Conservation (phyloP, 2,888 invertebrate genomes). For the Drosophila merina region DNA sequence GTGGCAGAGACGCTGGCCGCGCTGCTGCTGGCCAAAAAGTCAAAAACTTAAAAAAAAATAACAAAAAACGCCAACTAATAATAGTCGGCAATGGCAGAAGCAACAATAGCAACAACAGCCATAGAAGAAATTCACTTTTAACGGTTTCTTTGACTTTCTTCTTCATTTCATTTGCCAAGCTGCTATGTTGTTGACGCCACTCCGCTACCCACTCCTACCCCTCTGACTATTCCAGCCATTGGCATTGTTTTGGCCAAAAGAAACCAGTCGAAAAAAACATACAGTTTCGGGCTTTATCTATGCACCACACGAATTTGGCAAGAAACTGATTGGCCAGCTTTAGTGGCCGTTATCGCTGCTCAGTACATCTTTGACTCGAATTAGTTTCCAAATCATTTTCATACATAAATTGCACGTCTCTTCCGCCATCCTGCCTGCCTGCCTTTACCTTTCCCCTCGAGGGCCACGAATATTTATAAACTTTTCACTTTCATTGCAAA, state of each 20-base stretch:
- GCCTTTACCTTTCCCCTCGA: conserved; percentile 4
- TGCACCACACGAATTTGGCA: conserved; percentile 45
- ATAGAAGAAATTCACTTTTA: conserved; percentile 58
- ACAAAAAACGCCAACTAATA: conserved; percentile 63
- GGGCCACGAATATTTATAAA: conserved; percentile 6
- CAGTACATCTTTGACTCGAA: conserved; percentile 26
- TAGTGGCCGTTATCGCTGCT: conserved; percentile 44
- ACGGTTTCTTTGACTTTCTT: conserved; percentile 69
- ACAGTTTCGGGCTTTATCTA: conserved; percentile 36
- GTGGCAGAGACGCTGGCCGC: conserved; percentile 25
- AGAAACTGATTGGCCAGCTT: conserved; percentile 42
- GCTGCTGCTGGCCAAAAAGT: conserved; percentile 55
- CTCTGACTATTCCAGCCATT: conserved; percentile 12
- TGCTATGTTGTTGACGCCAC: conserved; percentile 16
- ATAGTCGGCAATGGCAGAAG: conserved; percentile 57
- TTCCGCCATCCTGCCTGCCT: conserved; percentile 16
- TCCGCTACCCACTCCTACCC: conserved; percentile 21
- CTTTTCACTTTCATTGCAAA: conserved; percentile 73
- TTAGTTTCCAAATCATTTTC: conserved; percentile 45
- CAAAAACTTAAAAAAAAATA: conserved; percentile 27
- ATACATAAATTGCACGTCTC: conserved; percentile 25
- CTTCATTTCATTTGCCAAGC: conserved; percentile 63
- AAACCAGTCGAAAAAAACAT: conserved; percentile 16
- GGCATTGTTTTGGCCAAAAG: conserved; percentile 55
- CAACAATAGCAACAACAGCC: conserved; percentile 43